These are phyloP conservation scores for Marronus borbonicus DNA, from an alignment of 2,888 invertebrate genomes.

Conservation along the genomic window DNA sequence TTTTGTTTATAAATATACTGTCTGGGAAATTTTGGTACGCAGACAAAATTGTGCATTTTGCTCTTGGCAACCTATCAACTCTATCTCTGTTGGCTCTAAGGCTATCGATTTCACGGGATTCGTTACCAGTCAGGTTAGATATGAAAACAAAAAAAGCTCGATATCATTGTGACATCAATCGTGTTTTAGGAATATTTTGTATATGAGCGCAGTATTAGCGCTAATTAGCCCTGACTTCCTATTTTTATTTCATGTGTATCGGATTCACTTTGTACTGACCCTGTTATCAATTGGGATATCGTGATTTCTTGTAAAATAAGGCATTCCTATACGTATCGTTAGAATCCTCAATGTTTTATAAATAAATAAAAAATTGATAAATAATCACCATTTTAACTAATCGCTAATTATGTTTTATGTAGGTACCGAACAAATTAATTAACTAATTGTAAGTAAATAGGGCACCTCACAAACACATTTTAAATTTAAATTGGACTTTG, in stretches of 20 bases:
- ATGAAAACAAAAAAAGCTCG: not conserved
- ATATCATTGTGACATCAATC: not conserved
- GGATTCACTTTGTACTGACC: not conserved
- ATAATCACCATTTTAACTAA: not conserved
- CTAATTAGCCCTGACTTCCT: not conserved
- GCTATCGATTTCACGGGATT: constrained; percentile 34
- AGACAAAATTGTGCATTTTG: constrained; percentile 48
- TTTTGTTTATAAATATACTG: constrained; percentile 49
- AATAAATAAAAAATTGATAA: not conserved
- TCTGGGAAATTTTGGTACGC: constrained; percentile 47
- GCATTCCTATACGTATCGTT: not conserved
- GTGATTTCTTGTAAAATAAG: not conserved
- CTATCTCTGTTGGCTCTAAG: constrained; percentile 27
- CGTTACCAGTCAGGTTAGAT: constrained; percentile 10
- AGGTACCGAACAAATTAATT: not conserved
- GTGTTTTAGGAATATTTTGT: not conserved
- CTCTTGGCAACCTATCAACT: constrained; percentile 46
- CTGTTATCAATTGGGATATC: not conserved
- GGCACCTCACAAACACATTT: constrained; percentile 13
- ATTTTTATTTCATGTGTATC: not conserved
- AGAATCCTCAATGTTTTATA: not conserved
- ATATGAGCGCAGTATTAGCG: not conserved
- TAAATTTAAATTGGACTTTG: constrained; percentile 36
- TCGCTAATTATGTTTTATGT: not conserved
- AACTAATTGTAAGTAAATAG: constrained; percentile 9